Base-by-base conservation (phyloP, 2,797 vertebrate genomes). In the Microhierax caerulescens region DNA sequence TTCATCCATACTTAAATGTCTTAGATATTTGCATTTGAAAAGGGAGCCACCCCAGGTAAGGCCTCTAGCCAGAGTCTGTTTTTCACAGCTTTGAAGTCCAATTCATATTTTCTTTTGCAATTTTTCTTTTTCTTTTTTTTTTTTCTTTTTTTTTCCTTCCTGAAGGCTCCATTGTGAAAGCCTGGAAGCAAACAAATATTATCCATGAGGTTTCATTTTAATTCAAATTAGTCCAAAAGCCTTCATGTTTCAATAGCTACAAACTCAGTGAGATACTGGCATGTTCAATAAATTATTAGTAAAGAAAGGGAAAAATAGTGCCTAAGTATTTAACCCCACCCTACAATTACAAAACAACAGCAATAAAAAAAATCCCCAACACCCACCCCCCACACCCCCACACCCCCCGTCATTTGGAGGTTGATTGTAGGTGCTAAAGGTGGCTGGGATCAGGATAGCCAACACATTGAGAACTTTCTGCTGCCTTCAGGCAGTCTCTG, bases 171-270 rank as follows among this genome's bases (percentile, higher is more conserved):
- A 5, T 76, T 63, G 54, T 63, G 39, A 95, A 59, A 25, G 68
- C 57, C 74, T 69, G 34, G 72, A 73, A 90, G 65, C 79, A 80
- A 86, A 68, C 6, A 61, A 76, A 25, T 70, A 45, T 65, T 64
- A 77, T 59, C 34, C 20, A 60, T 60, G 19, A n/a, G 64, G 24
- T 72, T 95, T 78, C 30, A 59, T 95, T 97, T 93, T 90, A 77
- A 95, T 95, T 96, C 79, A 93, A 60, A 96, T 92, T 60, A 93
- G 51, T 89, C 86, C 78, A 37, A 60, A 81, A 88, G 10, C 57
- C 39, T 86, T 80, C 48, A 64, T 91, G 72, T 60, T 89, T 91
- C 63, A 51, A 12, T 45, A 85, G 68, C 69, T 82, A 19, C 57
- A 34, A 54, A 15, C 28, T 75, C 0, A 0, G 43, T 30, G 90